These are phyloP conservation scores for Vanessa tameamea DNA, from an alignment of 1,140 invertebrate genomes.

Conservation along the genomic window DNA sequence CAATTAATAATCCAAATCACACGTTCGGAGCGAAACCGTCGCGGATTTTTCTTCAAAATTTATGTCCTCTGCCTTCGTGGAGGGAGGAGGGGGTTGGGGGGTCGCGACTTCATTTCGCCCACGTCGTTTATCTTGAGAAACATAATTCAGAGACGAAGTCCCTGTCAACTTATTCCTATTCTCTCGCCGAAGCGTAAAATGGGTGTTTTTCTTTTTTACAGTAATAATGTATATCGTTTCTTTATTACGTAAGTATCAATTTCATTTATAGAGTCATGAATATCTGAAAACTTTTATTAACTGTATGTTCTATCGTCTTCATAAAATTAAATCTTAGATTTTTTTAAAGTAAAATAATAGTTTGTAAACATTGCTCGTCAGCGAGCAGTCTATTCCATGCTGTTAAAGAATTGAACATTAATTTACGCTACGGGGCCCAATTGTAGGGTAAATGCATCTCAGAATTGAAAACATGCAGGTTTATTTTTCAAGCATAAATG, in stretches of 20 bases:
- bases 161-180: conserved; percentile 82
- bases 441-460: too few relatives aligned
- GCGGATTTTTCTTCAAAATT: conserved; percentile 78
- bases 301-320: too few relatives aligned
- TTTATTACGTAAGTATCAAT: conserved; percentile 15
- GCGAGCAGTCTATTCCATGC: too few relatives aligned
- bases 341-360: too few relatives aligned
- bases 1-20: conserved; percentile 80
- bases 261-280: background rate
- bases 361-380: too few relatives aligned
- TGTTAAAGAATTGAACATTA: too few relatives aligned
- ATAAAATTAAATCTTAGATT: too few relatives aligned
- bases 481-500: too few relatives aligned
- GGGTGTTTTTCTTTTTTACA: conserved; percentile 65
- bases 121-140: conserved; percentile 81
- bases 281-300: background rate
- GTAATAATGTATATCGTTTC: conserved; percentile 30
- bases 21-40: conserved; percentile 71
- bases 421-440: too few relatives aligned
- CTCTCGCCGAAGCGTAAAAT: conserved; percentile 80
- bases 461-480: too few relatives aligned
- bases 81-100: conserved; percentile 46
- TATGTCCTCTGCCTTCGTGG: conserved; percentile 63
- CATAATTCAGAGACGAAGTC: conserved; percentile 81
- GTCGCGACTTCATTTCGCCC: conserved; percentile 81